Evolutionary conservation across 2,888 invertebrate genomes (phyloP), one percentile per base, ranked within the genome.

Genomic region (Digitonthophagus gazella): DNA sequence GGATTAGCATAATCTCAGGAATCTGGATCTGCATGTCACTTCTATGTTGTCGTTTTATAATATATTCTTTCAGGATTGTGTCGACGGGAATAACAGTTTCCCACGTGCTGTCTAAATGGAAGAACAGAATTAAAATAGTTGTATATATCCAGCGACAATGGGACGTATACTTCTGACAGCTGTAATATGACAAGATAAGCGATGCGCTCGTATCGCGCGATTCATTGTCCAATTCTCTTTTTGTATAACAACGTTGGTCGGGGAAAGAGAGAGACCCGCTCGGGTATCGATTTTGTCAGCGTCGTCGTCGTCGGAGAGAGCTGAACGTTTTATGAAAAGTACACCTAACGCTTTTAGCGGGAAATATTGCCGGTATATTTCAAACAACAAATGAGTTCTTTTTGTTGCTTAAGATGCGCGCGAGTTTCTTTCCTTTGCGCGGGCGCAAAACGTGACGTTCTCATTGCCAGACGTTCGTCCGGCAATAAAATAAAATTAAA

Each of bases 291-390:
- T 44, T 44, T 44, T 44, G 28, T 44, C 28, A 8, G 28, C n/a
- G n/a, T n/a, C n/a, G n/a, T n/a, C n/a, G n/a, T n/a, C n/a, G n/a
- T n/a, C n/a, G n/a, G n/a, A n/a, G n/a, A n/a, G n/a, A n/a, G n/a
- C n/a, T n/a, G 11, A 44, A 61, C 61, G 20, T 61, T 61, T 61
- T 61, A 15, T 61, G 61, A 61, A 61, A 61, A 61, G 61, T 61
- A 61, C 28, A 44, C 61, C 61, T 61, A 61, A 61, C 20, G 61
- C 61, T 61, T 61, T 61, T 61, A 61, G 61, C 20, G 61, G 20
- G 20, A 18, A 4, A 61, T 19, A 19, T 19, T 61, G 20, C 20
- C 18, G 20, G 19, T 18, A 61, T 61, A 61, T 61, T 61, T 61
- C 61, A 61, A 61, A 61, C 61, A 61, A 61, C 20, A 61, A 61